Conservation (phyloP, 1,140 invertebrate species). For the Sycobia sp. region DNA sequence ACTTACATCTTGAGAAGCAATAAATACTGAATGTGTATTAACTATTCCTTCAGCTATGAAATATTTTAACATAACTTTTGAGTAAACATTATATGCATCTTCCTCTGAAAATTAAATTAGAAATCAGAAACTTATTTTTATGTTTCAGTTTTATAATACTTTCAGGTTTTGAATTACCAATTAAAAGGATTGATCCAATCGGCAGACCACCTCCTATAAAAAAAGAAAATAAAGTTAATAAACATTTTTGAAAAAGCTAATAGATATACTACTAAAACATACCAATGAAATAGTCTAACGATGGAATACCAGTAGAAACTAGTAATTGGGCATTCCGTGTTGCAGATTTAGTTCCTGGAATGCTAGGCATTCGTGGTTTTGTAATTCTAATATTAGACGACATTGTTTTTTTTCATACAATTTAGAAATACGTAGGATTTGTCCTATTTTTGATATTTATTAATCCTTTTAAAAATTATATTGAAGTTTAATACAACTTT, state of each 20-base stretch:
- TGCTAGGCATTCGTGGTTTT: slow-evolving; percentile 45
- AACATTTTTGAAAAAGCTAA: neutral
- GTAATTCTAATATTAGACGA: slow-evolving; percentile 11
- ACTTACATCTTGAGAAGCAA: slow-evolving; percentile 74
- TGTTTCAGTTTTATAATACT: neutral
- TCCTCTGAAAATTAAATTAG: slow-evolving; percentile 69
- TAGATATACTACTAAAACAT: neutral
- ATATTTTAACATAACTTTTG: slow-evolving; percentile 78
- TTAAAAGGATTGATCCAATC: slow-evolving; percentile 66
- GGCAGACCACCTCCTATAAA: slow-evolving; percentile 67
- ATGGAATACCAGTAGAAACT: slow-evolving; percentile 73
- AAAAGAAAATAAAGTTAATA: slow-evolving; percentile 23
- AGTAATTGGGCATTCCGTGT: slow-evolving; percentile 72
- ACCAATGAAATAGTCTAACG: slow-evolving; percentile 73
- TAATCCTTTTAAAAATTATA: too few relatives aligned
- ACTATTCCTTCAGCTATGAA: slow-evolving; percentile 82
- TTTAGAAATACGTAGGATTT: neutral
- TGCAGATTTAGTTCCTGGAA: slow-evolving; percentile 70
- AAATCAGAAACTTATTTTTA: too few relatives aligned
- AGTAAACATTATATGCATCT: slow-evolving; percentile 76
- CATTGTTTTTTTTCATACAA: slow-evolving; percentile 13
- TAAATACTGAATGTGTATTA: slow-evolving; percentile 71
- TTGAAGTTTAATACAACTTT: too few relatives aligned
- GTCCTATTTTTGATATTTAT: neutral
- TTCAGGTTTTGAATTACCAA: slow-evolving; percentile 56